phyloP scores from a whole-genome alignment of 2,888 invertebrate genomes.

The Drosophila heteroneura region DNA sequence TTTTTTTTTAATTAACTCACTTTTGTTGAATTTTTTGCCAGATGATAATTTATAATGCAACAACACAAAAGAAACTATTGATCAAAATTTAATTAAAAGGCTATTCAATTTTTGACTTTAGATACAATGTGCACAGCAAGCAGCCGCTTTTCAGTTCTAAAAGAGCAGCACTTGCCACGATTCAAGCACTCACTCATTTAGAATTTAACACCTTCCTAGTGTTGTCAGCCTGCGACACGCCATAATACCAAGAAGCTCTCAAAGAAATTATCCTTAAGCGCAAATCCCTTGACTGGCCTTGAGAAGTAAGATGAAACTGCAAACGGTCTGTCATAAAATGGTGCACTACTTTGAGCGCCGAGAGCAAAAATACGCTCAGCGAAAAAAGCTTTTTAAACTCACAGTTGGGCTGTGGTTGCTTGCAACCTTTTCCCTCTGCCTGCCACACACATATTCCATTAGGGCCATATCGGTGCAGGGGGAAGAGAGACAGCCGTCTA shows the following conservation, averaged over 20 bases:
- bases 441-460: conserved; percentile 50
- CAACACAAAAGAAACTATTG: not conserved
- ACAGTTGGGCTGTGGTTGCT: conserved; percentile 9
- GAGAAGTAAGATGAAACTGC: conserved; percentile 31
- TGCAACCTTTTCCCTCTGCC: conserved; percentile 35
- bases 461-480: conserved; percentile 30
- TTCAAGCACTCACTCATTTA: not conserved
- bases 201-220: conserved; percentile 1
- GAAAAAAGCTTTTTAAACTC: conserved; percentile 40
- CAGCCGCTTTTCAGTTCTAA: not conserved
- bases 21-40: not conserved
- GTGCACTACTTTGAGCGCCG: conserved; percentile 42
- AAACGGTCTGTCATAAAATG: conserved; percentile 53
- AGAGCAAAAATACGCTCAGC: conserved; percentile 3
- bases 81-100: not conserved
- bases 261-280: conserved; percentile 30
- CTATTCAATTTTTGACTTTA: not conserved
- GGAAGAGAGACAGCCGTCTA: conserved; percentile 14
- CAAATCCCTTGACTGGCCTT: conserved; percentile 24
- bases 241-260: conserved; percentile 18
- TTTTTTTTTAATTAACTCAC: not conserved
- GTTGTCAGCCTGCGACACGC: not conserved
- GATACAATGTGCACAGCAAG: not conserved
- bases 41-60: not conserved
- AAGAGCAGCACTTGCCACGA: not conserved